A percentile compares a stretch with the other conserved stretches of the same genome.
phyloP scores from a whole-genome alignment of 2,888 invertebrate genomes.

The Nephrotoma guestfalica region DNA sequence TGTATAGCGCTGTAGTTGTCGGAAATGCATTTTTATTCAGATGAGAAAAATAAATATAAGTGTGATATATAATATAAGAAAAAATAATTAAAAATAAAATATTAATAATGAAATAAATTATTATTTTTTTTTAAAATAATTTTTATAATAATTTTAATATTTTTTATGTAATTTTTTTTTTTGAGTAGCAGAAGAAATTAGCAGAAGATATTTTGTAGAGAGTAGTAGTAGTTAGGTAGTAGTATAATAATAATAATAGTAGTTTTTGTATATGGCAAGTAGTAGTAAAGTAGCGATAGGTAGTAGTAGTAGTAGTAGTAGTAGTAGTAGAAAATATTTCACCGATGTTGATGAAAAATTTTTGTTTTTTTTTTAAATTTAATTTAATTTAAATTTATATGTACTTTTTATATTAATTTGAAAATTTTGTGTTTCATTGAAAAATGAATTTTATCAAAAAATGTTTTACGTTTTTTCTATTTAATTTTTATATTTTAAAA shows the following conservation, averaged over 20 bases:
- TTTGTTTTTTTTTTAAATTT: neutral
- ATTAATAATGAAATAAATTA: neutral
- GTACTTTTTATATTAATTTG: neutral
- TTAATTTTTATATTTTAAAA: neutral
- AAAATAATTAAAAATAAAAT: neutral
- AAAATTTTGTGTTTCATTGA: neutral
- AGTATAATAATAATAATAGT: neutral
- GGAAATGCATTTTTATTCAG: neutral
- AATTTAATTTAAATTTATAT: neutral
- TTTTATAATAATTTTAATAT: neutral
- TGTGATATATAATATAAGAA: neutral
- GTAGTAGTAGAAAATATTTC: slow-evolving; percentile 1
- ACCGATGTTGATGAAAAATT: neutral
- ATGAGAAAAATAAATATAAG: neutral
- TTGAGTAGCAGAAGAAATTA: neutral
- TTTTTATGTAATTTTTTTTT: neutral
- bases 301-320: slow-evolving; percentile 1
- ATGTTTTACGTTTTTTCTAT: neutral
- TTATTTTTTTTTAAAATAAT: neutral
- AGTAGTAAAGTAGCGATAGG: neutral
- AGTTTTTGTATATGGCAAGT: neutral
- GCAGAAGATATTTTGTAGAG: neutral
- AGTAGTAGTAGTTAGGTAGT: neutral
- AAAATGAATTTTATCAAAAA: neutral
- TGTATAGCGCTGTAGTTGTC: neutral